Conservation (phyloP, 53 echinoderm and acorn worm species). For the Patiria pectinifera region DNA sequence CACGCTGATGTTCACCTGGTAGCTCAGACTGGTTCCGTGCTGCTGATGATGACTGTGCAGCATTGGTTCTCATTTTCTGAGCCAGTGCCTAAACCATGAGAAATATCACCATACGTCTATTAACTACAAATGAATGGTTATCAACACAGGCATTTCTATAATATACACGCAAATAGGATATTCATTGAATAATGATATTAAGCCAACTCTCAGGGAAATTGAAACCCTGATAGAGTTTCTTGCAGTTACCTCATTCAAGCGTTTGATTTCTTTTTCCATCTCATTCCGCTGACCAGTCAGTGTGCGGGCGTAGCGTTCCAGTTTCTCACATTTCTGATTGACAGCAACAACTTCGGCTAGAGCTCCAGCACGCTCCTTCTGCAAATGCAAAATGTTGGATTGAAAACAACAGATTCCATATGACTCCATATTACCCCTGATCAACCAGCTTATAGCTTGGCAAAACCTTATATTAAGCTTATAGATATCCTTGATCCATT, state of each 20-base stretch:
- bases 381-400: background rate
- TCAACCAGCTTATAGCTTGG: background rate
- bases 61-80: conserved; percentile 35
- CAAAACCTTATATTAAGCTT: too few species aligned
- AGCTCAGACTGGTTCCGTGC: background rate
- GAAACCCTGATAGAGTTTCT: background rate
- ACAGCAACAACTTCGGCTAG: conserved; percentile 28
- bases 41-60: background rate
- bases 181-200: too few species aligned
- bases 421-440: background rate
- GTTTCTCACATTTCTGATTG: conserved; percentile 64
- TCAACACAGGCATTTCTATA: too few species aligned
- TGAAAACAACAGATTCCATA: background rate
- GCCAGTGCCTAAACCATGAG: conserved; percentile 41
- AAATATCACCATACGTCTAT: background rate
- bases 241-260: conserved; percentile 75
- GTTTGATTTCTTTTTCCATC: conserved; percentile 70
- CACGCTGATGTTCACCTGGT: background rate
- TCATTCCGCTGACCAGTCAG: conserved; percentile 69
- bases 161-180: too few species aligned
- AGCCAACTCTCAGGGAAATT: too few species aligned
- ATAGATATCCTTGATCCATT: too few species aligned
- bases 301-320: conserved; percentile 73
- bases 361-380: conserved; percentile 66
- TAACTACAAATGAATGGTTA: too few species aligned